Base-by-base conservation (phyloP, 2,113 vertebrate genomes). In the Zosterops pallidus region DNA sequence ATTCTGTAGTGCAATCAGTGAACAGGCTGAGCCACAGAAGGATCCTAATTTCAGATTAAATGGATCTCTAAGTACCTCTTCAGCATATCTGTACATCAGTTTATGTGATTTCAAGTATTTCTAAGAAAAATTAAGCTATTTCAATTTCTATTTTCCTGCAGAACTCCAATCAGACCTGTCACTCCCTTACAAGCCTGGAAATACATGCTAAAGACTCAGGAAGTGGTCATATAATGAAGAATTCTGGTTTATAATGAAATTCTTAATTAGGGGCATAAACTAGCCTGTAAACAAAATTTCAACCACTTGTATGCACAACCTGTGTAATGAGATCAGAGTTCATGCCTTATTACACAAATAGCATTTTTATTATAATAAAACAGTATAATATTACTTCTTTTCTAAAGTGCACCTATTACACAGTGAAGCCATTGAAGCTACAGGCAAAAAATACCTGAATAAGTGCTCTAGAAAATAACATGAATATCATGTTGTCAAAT, bases 341-440 rank as follows among this genome's bases (percentile, higher is more conserved):
- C 49, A 87, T 68, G 83, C 65, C 79, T 87, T 88, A 87, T 63
- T 93, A 49, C 67, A 95, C 83, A 95, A 79, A 83, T 60, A 91
- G 56, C 14, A 46, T 42, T 68, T 86, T 59, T 75, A 87, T 85
- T 92, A 59, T 1, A 7, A 49, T 74, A 91, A 83, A 94, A 71
- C 23, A 76, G 24, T 71, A 68, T n/a, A 53, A 29, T 81, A 70
- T 18, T 50, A 57, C 14, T 80, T 82, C 24, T 65, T 86, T 64
- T 35, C 3, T 68, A 63, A 90, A 64, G 39, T 44, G 56, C 28
- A 63, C 29, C 19, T 69, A 83, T 63, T 83, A 64, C 35, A 75
- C 23, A 64, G 35, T 11, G 33, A 95, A 85, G 33, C 33, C 62
- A 79, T 20, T 68, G 57, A 93, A 75, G 33, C 26, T 70, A 49